Base-by-base conservation (phyloP, 2,888 invertebrate genomes). In the Drosophila formosana region DNA sequence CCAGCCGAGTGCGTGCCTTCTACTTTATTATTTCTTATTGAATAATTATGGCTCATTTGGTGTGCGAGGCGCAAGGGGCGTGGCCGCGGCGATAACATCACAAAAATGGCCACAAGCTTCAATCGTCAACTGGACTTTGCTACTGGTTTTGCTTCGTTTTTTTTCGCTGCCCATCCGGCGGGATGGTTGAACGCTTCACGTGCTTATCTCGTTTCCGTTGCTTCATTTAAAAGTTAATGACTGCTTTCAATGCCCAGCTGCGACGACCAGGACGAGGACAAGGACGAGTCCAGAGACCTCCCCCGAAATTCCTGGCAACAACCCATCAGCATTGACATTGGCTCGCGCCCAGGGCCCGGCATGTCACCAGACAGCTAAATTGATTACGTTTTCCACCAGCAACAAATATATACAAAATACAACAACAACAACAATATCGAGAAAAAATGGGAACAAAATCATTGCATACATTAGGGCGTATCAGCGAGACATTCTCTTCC, bases 31-130 rank as follows among this genome's bases (percentile, higher is more conserved):
- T 84, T 90, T 87, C 83, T 90, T 90, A 90, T 90, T 90, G 91
- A 90, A 90, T 90, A 90, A 90, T 90, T 90, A 90, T 86, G 89
- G 90, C 87, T 90, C 91, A 90, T 89, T 90, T 90, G 84, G 78
- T 73, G 75, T 78, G 72, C 34, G 73, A 58, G 55, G 34, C 9
- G 11, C 9, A 13, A 60, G 60, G 58, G 18, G 57, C 50, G n/a
- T 26, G 58, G 57, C 46, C 26, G 3, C 66, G 18, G 65, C 57
- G 72, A 80, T 70, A 73, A 66, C 70, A 76, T 79, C 80, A 63
- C 77, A 75, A 72, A 75, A 72, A 75, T 72, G 66, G 69, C 72
- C 75, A 58, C 51, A 65, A 63, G 62, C 75, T 63, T 65, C 71
- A 75, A 72, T 72, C 75, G 78, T 72, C 77, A 72, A 63, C 66